phyloP scores from a whole-genome alignment of 2,113 vertebrate species.

The Stegostoma tigrinum region DNA sequence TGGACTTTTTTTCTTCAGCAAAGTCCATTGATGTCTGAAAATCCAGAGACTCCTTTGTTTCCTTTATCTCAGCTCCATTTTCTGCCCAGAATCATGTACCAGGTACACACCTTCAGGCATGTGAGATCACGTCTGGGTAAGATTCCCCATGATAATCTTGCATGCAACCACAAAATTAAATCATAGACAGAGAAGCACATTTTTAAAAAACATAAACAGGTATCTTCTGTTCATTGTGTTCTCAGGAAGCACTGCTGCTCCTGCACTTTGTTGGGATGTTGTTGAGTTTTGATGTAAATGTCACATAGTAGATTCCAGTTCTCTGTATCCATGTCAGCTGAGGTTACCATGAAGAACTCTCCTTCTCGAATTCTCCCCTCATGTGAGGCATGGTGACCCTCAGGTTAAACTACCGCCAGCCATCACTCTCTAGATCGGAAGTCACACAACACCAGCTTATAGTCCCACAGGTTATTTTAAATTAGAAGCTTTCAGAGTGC shows the following conservation, averaged over 20 bases:
- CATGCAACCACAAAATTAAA: background rate
- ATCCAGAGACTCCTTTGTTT: no score
- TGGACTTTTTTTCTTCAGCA: background rate
- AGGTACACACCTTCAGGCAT: background rate
- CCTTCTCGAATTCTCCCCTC: no score
- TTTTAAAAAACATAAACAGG: background rate
- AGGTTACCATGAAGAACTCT: no score
- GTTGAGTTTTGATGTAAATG: no score
- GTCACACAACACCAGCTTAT: no score
- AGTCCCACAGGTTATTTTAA: no score
- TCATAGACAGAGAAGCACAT: background rate
- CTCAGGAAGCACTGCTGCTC: background rate
- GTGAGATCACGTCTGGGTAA: slow-evolving; percentile 24
- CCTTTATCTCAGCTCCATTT: background rate
- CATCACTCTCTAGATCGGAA: no score
- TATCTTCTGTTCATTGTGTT: background rate
- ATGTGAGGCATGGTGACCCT: no score
- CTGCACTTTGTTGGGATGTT: background rate
- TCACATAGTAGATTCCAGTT: background rate
- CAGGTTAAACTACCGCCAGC: no score
- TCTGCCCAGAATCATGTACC: background rate
- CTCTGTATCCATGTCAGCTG: no score
- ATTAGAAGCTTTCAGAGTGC: no score
- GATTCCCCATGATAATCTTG: background rate
- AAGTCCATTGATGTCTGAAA: background rate